Evolutionary conservation across 2,113 vertebrate species (phyloP), one percentile per base, ranked within the genome.

Genomic region (Epinephelus lanceolatus): DNA sequence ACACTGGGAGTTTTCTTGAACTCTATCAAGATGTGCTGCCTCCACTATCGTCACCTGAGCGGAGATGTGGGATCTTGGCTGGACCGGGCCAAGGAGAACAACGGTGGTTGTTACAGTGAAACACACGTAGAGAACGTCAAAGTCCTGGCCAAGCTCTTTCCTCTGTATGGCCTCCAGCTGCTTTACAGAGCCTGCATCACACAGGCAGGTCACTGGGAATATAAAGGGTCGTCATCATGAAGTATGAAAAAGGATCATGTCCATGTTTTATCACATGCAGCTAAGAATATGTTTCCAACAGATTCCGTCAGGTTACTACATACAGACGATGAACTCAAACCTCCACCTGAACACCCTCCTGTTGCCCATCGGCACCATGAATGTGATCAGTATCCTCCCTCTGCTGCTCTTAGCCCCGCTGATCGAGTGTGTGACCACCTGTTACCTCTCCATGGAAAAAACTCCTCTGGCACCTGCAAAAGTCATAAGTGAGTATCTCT

Each of bases 271-370:
- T 53, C 19, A 51, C 15, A 30, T 27, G 9, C 25, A 51, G 25
- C 51, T 63, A 65, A 68, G 2, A 37, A 47, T n/a, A 11, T 49
- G 18, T 82, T 65, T 85, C 59, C 67, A 49, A 66, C 92, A 99
- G 98, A 97, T 98, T 89, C 96, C 97, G 49, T 98, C 98, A 19
- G 96, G 97, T 76, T 99, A 97, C 89, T 99, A 97, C 89, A 96
- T 99, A 37, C 98, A 99, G 90, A 96, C 96, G 1, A 97, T 99
- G 97, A 96, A 98, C 93, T 98, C 97, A 86, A 97, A 96, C 93
- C 93, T 97, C 81, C 96, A 96, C 84, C 90, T 97, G 74, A 90
- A 85, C 56, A 94, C 96, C 52, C 92, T 96, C 81, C 90, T 97
- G 71, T 86, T 99, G 87, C 98, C 98, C 21, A 93, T 98, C 15